Evolutionary conservation across 2,113 vertebrate species (phyloP).

Genomic region (Eira barbara): DNA sequence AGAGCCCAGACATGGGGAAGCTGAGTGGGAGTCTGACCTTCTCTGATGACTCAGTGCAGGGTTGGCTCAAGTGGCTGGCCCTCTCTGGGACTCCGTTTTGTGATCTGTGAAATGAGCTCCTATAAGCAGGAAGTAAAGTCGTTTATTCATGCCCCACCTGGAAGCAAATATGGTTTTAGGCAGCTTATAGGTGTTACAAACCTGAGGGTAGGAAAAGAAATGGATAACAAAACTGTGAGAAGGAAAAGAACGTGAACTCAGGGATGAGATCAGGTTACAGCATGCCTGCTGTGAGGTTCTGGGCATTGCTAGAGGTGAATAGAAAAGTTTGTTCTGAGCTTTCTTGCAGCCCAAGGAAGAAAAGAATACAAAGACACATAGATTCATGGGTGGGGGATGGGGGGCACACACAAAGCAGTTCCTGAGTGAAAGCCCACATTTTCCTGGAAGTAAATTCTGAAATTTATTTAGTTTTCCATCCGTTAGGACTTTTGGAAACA

Average conservation of each 20-base stretch:
- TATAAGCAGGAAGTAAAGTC: not conserved
- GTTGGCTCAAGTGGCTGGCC: not conserved
- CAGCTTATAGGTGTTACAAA: not conserved
- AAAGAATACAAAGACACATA: not conserved
- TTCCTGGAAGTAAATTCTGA: conserved; percentile 7
- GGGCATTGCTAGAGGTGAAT: not conserved
- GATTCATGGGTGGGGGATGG: not conserved
- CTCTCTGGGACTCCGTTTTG: not conserved
- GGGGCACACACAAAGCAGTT: not conserved
- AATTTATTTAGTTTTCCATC: not conserved
- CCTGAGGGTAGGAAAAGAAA: not conserved
- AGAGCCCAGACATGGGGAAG: not conserved
- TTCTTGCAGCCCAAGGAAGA: not conserved
- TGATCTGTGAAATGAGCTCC: not conserved
- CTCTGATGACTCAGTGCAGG: not conserved
- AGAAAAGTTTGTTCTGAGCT: not conserved
- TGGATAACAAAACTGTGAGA: not conserved
- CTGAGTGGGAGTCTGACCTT: not conserved
- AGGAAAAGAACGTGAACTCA: not conserved
- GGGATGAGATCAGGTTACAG: not conserved
- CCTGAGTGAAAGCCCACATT: not conserved
- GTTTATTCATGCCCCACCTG: not conserved
- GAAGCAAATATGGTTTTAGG: not conserved
- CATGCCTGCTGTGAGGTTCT: not conserved
- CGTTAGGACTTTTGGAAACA: not conserved